Evolutionary conservation across 2,888 invertebrate species (phyloP), one percentile per base, ranked within the genome.

Genomic region (Ophioninae sp.): DNA sequence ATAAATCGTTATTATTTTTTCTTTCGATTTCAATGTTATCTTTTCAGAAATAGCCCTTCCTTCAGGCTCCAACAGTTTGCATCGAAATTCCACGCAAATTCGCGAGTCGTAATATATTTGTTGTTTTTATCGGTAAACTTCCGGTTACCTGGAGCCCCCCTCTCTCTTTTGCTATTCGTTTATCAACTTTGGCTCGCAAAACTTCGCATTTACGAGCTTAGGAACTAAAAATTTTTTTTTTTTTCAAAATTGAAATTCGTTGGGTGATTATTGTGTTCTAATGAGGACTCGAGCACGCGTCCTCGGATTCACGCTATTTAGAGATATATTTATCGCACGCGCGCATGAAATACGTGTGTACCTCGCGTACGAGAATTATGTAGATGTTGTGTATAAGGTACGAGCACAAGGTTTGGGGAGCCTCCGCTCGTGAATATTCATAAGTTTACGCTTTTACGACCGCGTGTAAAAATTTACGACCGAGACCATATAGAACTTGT

Each of bases 391-490:
- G 41, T 82, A 57, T 50, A 74, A 68, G 74, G 65, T 78, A 65
- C 56, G 57, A 23, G 70, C 20, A 68, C 50, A 64, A 69, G 64
- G 57, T 72, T 56, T 6, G 67, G 67, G 61, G 65, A 65, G 68
- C 67, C 57, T 62, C 41, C 78, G 78, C 79, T 87, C 90, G 88
- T 89, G 89, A 89, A 89, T 89, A 89, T 89, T 88, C 89, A 89
- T 88, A 87, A 83, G 86, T 79, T 81, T 86, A 86, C 87, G 85
- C 84, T 84, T 84, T 84, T 81, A 85, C 87, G 86, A 85, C 79
- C 86, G 77, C 86, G 86, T 85, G 86, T 86, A 87, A 87, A 89
- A 89, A 89, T 89, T 86, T 87, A 87, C 87, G 83, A 81, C 84
- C 87, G 82, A 86, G 88, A 88, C 59, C 50, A 50, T 50, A 13